Evolutionary conservation across 2,888 invertebrate species (phyloP).

Genomic region (Rutpela maculata): DNA sequence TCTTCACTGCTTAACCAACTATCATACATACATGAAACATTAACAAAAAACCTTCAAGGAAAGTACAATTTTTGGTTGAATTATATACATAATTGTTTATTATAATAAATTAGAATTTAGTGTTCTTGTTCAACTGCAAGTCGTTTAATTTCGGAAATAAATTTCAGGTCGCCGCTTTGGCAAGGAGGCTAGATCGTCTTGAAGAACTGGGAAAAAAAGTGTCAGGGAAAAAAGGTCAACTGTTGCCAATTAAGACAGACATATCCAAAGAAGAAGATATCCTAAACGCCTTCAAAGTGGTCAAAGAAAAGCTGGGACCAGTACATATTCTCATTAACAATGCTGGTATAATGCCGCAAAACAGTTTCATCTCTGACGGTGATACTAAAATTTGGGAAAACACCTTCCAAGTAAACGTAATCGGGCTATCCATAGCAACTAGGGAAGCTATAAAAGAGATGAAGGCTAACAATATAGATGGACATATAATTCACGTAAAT

Average conservation of each 20-base stretch:
- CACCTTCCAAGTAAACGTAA: constrained; percentile 1
- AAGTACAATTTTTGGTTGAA: too few relatives aligned
- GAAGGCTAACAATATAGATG: constrained; percentile 58
- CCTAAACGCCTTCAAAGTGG: constrained; percentile 65
- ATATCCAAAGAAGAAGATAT: constrained; percentile 68
- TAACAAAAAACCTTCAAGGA: too few relatives aligned
- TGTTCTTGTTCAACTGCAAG: background rate
- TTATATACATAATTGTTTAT: too few relatives aligned
- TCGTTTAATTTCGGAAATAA: background rate
- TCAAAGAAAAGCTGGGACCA: constrained; percentile 66
- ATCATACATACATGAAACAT: too few relatives aligned
- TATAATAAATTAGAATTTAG: too few relatives aligned
- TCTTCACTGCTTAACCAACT: too few relatives aligned
- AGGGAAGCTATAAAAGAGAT: constrained; percentile 27
- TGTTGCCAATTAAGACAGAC: constrained; percentile 68
- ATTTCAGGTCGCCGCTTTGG: constrained; percentile 60
- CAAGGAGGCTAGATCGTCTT: constrained; percentile 56
- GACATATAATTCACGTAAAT: constrained; percentile 51
- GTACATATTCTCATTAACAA: constrained; percentile 68
- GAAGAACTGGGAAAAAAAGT: constrained; percentile 51
- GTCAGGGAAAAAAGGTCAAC: constrained; percentile 62
- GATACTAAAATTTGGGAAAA: constrained; percentile 11
- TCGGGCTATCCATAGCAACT: constrained; percentile 22
- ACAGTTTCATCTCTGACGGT: background rate
- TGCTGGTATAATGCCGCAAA: background rate